Conservation (phyloP, 1,140 invertebrate species). For the Zaprionus kolodkinae region DNA sequence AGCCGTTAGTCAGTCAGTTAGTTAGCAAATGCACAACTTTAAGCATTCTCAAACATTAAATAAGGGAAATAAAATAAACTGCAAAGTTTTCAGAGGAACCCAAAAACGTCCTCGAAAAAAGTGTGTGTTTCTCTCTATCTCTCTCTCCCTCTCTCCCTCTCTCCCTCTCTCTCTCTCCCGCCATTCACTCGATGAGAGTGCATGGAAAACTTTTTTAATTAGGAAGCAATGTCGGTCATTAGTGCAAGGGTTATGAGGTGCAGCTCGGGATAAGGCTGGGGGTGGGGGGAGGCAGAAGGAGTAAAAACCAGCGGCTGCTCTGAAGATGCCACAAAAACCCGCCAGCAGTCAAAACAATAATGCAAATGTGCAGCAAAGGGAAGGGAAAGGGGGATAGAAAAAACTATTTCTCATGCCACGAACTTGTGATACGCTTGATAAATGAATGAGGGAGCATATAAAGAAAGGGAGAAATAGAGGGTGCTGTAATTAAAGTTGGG, state of each 20-base stretch:
- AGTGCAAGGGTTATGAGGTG: conserved; percentile 36
- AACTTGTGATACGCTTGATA: conserved; percentile 30
- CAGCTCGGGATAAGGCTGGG: not conserved
- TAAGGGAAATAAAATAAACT: conserved; percentile 79
- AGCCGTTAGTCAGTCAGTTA: conserved; percentile 61
- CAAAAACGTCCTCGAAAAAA: not conserved
- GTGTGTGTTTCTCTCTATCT: no score
- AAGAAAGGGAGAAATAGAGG: not conserved
- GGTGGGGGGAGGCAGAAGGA: not conserved
- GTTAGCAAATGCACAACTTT: conserved; percentile 55
- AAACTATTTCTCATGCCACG: conserved; percentile 10
- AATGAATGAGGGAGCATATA: not conserved
- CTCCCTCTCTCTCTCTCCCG: not conserved
- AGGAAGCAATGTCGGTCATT: conserved; percentile 81
- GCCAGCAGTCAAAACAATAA: conserved; percentile 75
- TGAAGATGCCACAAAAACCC: conserved; percentile 60
- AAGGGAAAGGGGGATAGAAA: not conserved
- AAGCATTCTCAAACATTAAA: conserved; percentile 67
- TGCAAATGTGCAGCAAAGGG: conserved; percentile 63
- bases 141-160: conserved; percentile 22
- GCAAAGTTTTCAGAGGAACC: conserved; percentile 40
- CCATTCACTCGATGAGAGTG: conserved; percentile 58
- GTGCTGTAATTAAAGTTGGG: not conserved
- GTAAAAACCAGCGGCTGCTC: conserved; percentile 14
- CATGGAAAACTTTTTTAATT: conserved; percentile 81